These are phyloP conservation scores for Oenanthe melanoleuca DNA, from an alignment of 2,113 vertebrate genomes.

Conservation along the genomic window DNA sequence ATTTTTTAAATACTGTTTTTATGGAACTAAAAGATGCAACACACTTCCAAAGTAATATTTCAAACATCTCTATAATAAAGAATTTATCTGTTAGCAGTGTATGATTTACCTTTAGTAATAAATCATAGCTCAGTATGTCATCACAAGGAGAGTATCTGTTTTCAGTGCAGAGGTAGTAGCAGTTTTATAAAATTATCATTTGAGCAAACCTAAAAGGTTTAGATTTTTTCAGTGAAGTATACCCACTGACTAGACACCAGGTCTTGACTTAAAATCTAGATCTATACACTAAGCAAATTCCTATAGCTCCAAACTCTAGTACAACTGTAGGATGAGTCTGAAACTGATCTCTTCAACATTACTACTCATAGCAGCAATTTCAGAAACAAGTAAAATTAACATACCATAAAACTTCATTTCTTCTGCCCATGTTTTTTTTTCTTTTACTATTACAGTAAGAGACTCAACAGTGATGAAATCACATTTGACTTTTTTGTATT, in stretches of 20 bases:
- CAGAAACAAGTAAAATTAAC: background rate
- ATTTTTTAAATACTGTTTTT: background rate
- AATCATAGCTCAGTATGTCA: background rate
- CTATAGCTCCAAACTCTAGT: background rate
- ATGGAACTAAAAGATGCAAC: background rate
- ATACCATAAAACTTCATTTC: background rate
- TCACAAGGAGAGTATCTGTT: background rate
- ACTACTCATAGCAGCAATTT: background rate
- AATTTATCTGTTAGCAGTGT: background rate
- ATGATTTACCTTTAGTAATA: background rate
- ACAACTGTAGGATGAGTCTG: background rate
- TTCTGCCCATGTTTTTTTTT: background rate
- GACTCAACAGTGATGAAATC: background rate
- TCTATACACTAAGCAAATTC: background rate
- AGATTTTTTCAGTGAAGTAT: background rate
- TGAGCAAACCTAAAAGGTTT: background rate
- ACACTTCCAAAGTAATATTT: background rate
- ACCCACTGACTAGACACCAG: background rate
- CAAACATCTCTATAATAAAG: background rate
- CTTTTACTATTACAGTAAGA: background rate
- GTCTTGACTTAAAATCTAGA: background rate
- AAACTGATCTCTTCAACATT: background rate
- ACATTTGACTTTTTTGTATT: background rate
- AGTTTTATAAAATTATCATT: background rate
- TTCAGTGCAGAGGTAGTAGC: background rate